These are phyloP conservation scores for Clostera curtula DNA, from an alignment of 2,888 invertebrate genomes.

Conservation along the genomic window DNA sequence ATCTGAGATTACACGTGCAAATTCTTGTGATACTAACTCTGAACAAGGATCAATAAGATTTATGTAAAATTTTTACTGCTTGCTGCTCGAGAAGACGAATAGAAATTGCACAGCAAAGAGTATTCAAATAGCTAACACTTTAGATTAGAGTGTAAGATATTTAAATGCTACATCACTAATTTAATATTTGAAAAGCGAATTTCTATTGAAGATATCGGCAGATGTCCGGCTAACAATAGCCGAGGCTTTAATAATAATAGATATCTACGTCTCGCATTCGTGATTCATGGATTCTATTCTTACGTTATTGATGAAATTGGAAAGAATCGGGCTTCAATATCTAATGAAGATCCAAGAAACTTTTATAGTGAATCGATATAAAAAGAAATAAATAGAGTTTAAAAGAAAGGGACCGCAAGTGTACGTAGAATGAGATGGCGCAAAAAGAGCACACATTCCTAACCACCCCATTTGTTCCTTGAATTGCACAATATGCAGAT, in stretches of 20 bases:
- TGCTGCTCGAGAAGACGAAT: not conserved
- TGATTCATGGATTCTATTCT: slow-evolving; percentile 13
- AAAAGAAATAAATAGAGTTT: slow-evolving; percentile 14
- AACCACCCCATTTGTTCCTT: slow-evolving; percentile 44
- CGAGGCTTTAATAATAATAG: slow-evolving; percentile 34
- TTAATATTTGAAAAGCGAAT: slow-evolving; percentile 27
- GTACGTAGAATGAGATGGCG: slow-evolving; percentile 37
- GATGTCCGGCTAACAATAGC: slow-evolving; percentile 45
- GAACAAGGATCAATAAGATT: not conserved
- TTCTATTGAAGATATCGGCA: slow-evolving; percentile 38
- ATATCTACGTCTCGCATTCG: slow-evolving; percentile 9
- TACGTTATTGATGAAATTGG: slow-evolving; percentile 11
- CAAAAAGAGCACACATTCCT: slow-evolving; percentile 44
- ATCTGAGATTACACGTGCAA: slow-evolving; percentile 1
- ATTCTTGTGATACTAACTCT: not conserved
- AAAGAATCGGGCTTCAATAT: slow-evolving; percentile 4
- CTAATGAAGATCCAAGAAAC: too few relatives aligned
- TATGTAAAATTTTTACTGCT: not conserved
- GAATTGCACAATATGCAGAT: slow-evolving; percentile 33
- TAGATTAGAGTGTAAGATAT: slow-evolving; percentile 18
- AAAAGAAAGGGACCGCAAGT: slow-evolving; percentile 30
- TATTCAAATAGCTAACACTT: slow-evolving; percentile 6
- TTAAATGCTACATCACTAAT: slow-evolving; percentile 28
- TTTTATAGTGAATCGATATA: slow-evolving; percentile 5
- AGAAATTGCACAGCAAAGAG: slow-evolving; percentile 4